Evolutionary conservation across 2,113 vertebrate species (phyloP).

Genomic region (Macaca mulatta): DNA sequence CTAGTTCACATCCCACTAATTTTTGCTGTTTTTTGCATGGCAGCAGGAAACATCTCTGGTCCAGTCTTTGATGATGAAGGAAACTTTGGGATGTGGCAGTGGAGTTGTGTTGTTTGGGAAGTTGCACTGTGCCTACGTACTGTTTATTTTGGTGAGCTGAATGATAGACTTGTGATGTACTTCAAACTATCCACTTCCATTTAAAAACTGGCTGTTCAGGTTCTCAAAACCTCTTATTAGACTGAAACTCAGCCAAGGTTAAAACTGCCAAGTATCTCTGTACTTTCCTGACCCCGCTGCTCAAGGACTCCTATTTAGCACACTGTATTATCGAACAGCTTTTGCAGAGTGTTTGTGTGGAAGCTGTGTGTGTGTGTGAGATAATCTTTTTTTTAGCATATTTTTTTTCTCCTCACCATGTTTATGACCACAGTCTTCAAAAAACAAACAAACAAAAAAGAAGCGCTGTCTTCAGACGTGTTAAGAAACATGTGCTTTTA

Average conservation of each 20-base stretch:
- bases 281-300: not conserved
- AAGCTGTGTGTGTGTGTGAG: not conserved
- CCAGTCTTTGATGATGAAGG: not conserved
- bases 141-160: not conserved
- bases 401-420: not conserved
- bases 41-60: not conserved
- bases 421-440: constrained; percentile 30
- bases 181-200: not conserved
- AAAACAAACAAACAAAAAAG: not conserved
- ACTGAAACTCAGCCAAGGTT: constrained; percentile 23
- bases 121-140: not conserved
- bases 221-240: constrained; percentile 48
- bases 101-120: not conserved
- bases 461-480: not conserved
- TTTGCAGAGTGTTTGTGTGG: not conserved
- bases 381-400: constrained; percentile 20
- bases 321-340: not conserved
- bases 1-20: not conserved
- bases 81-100: not conserved
- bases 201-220: constrained; percentile 58
- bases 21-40: not conserved
- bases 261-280: not conserved
- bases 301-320: not conserved
- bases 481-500: not conserved
- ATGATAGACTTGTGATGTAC: not conserved